phyloP scores from a whole-genome alignment of 2,888 invertebrate genomes.

The Cantharis lateralis region DNA sequence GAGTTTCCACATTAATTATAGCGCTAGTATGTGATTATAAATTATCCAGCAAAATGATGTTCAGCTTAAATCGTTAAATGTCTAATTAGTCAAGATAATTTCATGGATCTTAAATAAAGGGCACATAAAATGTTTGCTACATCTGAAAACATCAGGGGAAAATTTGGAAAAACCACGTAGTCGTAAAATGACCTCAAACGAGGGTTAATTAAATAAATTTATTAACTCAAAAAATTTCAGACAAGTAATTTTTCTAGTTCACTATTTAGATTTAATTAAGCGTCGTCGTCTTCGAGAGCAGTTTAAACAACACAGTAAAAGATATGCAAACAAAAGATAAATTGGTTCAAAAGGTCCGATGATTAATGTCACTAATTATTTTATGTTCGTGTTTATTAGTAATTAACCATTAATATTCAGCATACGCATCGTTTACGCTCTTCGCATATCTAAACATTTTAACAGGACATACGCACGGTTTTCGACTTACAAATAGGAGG shows the following conservation, averaged over 20 bases:
- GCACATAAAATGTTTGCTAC: not conserved
- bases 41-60: not conserved
- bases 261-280: not conserved
- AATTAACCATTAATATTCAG: conserved; percentile 38
- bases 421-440: conserved; percentile 27
- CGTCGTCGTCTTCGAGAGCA: not conserved
- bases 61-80: not conserved
- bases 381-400: conserved; percentile 35
- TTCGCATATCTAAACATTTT: conserved; percentile 25
- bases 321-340: not conserved
- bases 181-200: not conserved
- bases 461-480: conserved; percentile 26
- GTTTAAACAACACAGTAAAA: conserved; percentile 2
- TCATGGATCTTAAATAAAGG: not conserved
- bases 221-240: not conserved
- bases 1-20: not conserved
- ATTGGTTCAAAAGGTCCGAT: conserved; percentile 14
- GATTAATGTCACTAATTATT: conserved; percentile 34
- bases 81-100: not conserved
- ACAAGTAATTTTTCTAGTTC: not conserved
- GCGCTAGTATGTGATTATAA: not conserved
- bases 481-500: conserved; percentile 25
- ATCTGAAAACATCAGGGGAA: not conserved
- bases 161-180: not conserved
- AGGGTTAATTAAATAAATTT: not conserved